Evolutionary conservation across 1,140 invertebrate genomes (phyloP), one percentile per base, ranked within the genome.

Genomic region (Papilio glaucus): DNA sequence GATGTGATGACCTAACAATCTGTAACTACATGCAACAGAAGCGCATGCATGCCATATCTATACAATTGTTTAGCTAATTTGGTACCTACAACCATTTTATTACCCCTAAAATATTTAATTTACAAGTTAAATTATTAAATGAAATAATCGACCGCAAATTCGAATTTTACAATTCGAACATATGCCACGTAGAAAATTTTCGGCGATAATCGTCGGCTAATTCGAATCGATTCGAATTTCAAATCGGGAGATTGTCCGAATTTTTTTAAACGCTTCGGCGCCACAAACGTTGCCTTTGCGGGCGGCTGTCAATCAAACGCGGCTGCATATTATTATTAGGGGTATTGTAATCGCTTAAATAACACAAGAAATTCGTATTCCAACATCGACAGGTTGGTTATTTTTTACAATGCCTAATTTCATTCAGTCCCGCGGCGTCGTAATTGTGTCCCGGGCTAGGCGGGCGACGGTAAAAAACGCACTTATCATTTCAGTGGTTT

Each of bases 271-370:
- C 62, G 73, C 65, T 65, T 69, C 80, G 80, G 80, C 83, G 83
- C 84, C 85, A 75, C 72, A 73, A 77, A 74, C 75, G 79, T 69
- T 75, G 72, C 71, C 73, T 73, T 69, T 69, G 72, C 74, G 78
- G 71, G 75, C 77, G 80, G 79, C 87, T 89, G 87, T 89, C 87
- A 89, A 86, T 89, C 87, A 89, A 89, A 83, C 77, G 68, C 62
- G 62, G 72, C 72, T 86, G 83, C 84, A 86, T 88, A 88, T 87
- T 89, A 87, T 85, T 87, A 89, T 89, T 85, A 80, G 76, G 80
- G 85, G 79, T 86, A 81, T 86, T 83, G 85, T 88, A 86, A 87
- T 87, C 77, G 67, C 13, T 49, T 29, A 33, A 29, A 42, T 41
- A 68, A 68, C 61, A 79, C 76, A 78, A 79, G 77, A 80, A 77